Conservation (phyloP, 2,113 vertebrate genomes). For the Podarcis muralis region DNA sequence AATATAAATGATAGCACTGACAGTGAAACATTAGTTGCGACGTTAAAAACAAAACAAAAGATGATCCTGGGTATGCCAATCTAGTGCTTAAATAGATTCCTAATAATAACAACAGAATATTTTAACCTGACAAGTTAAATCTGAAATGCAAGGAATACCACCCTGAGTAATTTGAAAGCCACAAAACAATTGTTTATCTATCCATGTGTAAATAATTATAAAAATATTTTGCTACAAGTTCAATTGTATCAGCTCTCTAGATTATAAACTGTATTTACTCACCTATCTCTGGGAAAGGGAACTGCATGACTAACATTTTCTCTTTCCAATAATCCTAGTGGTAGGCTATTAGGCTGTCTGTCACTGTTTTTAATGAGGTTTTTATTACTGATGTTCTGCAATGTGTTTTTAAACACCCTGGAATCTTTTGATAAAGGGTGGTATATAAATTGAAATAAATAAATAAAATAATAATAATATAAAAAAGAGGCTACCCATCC, state of each 20-base stretch:
- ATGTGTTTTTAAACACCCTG: too few species aligned
- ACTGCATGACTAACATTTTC: background rate
- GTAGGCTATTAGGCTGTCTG: background rate
- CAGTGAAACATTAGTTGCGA: background rate
- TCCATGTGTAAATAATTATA: background rate
- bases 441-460: too few species aligned
- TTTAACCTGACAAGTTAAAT: background rate
- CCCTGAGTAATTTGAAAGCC: accelerated
- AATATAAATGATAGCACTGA: background rate
- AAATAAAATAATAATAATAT: too few species aligned
- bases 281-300: background rate
- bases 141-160: background rate
- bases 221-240: background rate
- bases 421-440: too few species aligned
- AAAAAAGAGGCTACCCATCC: too few species aligned
- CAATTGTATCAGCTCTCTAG: background rate
- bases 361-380: too few species aligned
- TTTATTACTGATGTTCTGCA: too few species aligned
- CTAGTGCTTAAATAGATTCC: background rate
- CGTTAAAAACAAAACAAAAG: background rate
- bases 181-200: background rate
- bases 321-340: background rate
- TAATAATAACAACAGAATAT: background rate
- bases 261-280: background rate
- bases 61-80: background rate